Percentiles rank a stretch among this genome's conserved stretches.
These are phyloP conservation scores for Chymomyza amoena DNA, from an alignment of 2,888 invertebrate species.

Conservation along the genomic window DNA sequence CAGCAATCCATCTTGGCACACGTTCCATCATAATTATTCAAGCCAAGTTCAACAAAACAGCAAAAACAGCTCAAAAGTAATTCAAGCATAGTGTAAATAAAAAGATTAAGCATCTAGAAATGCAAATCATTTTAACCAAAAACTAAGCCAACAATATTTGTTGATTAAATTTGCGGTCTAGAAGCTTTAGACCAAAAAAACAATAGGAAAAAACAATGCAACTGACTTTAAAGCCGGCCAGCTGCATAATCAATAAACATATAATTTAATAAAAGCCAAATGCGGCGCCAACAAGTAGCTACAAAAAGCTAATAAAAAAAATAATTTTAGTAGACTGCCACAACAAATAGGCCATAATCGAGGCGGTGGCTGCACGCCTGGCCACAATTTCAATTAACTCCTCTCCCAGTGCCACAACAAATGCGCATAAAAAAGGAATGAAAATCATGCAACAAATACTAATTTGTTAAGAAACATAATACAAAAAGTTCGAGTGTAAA, in stretches of 20 bases:
- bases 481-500: constrained; percentile 48
- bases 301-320: background rate
- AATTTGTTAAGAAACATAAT: constrained; percentile 4
- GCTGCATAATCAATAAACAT: constrained; percentile 9
- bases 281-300: background rate
- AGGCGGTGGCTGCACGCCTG: constrained; percentile 7
- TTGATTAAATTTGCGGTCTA: background rate
- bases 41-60: constrained; percentile 10
- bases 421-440: constrained; percentile 18
- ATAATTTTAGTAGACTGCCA: background rate
- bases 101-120: constrained; percentile 54
- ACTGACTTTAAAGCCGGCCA: constrained; percentile 40
- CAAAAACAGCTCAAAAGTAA: background rate
- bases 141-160: constrained; percentile 9
- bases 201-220: constrained; percentile 26
- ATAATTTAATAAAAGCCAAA: constrained; percentile 59
- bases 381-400: constrained; percentile 69
- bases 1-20: background rate
- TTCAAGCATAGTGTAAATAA: constrained; percentile 11
- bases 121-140: constrained; percentile 54
- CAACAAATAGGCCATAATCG: constrained; percentile 40
- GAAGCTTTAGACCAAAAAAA: background rate
- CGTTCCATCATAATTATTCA: constrained; percentile 27
- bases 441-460: constrained; percentile 6
- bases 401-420: constrained; percentile 23